A percentile compares a stretch with the other conserved stretches of the same genome.
These are phyloP conservation scores for Neostethus bicornis DNA, from an alignment of 2,797 vertebrate species.

Conservation along the genomic window DNA sequence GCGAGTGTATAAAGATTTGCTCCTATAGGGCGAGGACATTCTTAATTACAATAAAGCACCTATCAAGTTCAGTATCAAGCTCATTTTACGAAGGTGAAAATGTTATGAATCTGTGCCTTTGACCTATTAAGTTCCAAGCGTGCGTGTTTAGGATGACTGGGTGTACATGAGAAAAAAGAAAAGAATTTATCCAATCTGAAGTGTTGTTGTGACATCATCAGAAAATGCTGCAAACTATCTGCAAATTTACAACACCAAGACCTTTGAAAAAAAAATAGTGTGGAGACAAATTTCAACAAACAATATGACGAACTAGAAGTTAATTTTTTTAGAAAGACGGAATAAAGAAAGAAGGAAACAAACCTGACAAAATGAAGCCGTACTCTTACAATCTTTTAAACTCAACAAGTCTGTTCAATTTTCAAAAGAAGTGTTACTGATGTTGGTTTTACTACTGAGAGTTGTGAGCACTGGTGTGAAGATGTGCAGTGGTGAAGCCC, in stretches of 20 bases:
- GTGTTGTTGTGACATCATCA: constrained; percentile 65
- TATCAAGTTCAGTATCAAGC: constrained; percentile 51
- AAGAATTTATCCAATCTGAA: constrained; percentile 55
- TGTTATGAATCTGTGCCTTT: constrained; percentile 47
- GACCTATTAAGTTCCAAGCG: constrained; percentile 48
- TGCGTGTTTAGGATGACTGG: constrained; percentile 54
- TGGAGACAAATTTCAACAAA: constrained; percentile 62
- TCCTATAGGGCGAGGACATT: constrained; percentile 64
- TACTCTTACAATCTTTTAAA: constrained; percentile 77
- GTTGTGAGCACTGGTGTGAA: constrained; percentile 60
- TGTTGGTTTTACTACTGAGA: constrained; percentile 67
- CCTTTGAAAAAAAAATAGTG: constrained; percentile 73
- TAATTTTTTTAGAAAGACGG: no score
- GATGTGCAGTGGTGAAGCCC: constrained; percentile 60
- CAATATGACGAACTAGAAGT: constrained; percentile 62
- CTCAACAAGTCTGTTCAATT: constrained; percentile 89
- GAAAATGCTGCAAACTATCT: constrained; percentile 66
- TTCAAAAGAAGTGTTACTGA: constrained; percentile 57
- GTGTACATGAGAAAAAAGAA: constrained; percentile 53
- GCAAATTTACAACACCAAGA: constrained; percentile 75
- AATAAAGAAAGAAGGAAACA: no score
- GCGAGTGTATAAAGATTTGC: constrained; percentile 57
- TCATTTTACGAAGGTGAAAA: constrained; percentile 48
- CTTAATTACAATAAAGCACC: constrained; percentile 66
- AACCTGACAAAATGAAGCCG: no score